Conservation (phyloP, 2,888 invertebrate species). For the Nineta flava region DNA sequence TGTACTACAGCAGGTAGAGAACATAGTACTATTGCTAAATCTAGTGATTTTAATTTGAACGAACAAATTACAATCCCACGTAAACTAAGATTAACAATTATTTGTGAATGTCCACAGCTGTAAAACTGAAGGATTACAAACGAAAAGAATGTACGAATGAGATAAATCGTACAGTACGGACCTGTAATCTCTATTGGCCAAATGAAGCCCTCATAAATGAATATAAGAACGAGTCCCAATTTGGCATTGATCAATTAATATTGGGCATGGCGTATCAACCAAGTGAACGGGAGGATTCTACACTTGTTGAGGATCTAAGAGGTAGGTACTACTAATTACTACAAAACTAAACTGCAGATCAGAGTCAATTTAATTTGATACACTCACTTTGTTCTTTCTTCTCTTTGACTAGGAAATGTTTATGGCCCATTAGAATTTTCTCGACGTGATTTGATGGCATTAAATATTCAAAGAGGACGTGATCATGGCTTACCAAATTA, state of each 20-base stretch:
- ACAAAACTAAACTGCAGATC: neutral
- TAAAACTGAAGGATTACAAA: constrained; percentile 29
- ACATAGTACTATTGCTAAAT: too few species aligned
- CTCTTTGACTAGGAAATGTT: constrained; percentile 22
- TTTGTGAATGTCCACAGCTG: too few species aligned
- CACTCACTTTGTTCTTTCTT: too few species aligned
- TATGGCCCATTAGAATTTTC: constrained; percentile 42
- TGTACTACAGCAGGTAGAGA: too few species aligned
- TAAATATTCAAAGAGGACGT: constrained; percentile 37
- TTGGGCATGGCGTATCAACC: constrained; percentile 38
- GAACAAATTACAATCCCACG: too few species aligned
- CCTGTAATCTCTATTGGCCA: constrained; percentile 38
- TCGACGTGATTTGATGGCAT: constrained; percentile 37
- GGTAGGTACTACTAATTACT: constrained; percentile 19
- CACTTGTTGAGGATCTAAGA: constrained; percentile 39
- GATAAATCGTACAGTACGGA: constrained; percentile 24
- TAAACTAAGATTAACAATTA: too few species aligned
- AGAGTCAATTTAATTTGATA: too few species aligned
- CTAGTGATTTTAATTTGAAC: too few species aligned
- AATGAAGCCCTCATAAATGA: constrained; percentile 20
- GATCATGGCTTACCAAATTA: constrained; percentile 44
- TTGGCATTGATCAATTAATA: constrained; percentile 33
- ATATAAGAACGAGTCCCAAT: constrained; percentile 14
- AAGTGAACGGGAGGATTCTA: constrained; percentile 36
- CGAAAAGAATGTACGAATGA: constrained; percentile 23